Conservation (phyloP, 2,888 invertebrate species). For the Agrochola circellaris region DNA sequence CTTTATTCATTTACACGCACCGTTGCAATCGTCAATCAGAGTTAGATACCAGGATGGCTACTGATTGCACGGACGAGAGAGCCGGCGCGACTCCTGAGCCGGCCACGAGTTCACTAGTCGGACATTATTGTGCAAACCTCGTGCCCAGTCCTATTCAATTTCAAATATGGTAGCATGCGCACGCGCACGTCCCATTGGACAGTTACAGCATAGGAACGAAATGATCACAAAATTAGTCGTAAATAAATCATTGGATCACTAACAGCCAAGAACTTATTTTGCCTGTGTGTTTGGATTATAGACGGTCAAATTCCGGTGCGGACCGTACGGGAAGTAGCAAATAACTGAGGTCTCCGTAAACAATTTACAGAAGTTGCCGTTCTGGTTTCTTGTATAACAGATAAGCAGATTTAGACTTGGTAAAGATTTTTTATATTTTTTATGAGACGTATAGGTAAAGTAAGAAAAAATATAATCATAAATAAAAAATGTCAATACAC, state of each 20-base stretch:
- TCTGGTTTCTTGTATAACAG: constrained; percentile 8
- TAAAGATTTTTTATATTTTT: neutral
- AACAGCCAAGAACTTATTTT: constrained; percentile 54
- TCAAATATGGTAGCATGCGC: constrained; percentile 87
- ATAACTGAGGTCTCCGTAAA: constrained; percentile 20
- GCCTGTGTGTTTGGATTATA: constrained; percentile 43
- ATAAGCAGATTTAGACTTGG: neutral
- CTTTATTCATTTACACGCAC: constrained; percentile 70
- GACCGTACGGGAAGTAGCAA: constrained; percentile 16
- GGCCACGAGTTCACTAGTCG: constrained; percentile 77
- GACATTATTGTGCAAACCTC: constrained; percentile 87
- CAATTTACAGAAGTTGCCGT: neutral
- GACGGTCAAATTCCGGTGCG: constrained; percentile 31
- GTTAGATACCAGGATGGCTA: constrained; percentile 58
- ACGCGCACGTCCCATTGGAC: constrained; percentile 83
- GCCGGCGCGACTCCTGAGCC: constrained; percentile 70
- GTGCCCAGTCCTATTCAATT: constrained; percentile 88
- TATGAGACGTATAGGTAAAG: too few species aligned
- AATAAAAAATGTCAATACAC: neutral
- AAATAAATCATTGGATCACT: constrained; percentile 71
- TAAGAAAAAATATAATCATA: too few species aligned
- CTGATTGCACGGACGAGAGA: constrained; percentile 53
- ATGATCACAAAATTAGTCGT: constrained; percentile 76
- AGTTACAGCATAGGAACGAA: constrained; percentile 79
- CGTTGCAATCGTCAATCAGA: constrained; percentile 58